Evolutionary conservation across 2,797 vertebrate genomes (phyloP).

Genomic region (Propithecus perrieri): DNA sequence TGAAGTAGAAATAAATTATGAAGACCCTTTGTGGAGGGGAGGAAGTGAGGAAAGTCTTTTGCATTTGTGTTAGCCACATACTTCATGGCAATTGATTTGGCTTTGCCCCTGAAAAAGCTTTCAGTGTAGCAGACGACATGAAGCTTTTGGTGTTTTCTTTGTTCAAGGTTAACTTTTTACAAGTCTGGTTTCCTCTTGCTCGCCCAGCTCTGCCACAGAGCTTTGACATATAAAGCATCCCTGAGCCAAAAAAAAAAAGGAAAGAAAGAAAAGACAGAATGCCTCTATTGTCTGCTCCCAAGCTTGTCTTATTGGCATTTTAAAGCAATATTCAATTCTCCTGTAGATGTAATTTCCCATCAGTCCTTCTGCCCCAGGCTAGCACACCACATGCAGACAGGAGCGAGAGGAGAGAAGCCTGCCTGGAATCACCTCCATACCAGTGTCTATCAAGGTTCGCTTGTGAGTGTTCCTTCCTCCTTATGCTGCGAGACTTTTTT

Average conservation of each 20-base stretch:
- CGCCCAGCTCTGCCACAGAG: slow-evolving; percentile 3
- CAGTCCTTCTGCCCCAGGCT: slow-evolving; percentile 57
- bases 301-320: slow-evolving; percentile 62
- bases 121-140: not conserved
- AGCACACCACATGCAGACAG: slow-evolving; percentile 41
- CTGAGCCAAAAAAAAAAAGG: slow-evolving; percentile 47
- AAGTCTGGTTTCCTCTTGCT: slow-evolving; percentile 43
- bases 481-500: not conserved
- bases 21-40: not conserved
- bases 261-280: not conserved
- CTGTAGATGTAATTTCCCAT: slow-evolving; percentile 29
- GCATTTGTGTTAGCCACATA: not conserved
- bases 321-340: slow-evolving; percentile 55
- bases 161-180: slow-evolving; percentile 59
- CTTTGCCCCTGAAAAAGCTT: slow-evolving; percentile 48
- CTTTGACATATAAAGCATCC: slow-evolving; percentile 62
- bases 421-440: not conserved
- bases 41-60: not conserved
- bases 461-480: not conserved
- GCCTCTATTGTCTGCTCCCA: slow-evolving; percentile 68
- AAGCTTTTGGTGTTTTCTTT: slow-evolving; percentile 57
- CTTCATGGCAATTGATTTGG: not conserved
- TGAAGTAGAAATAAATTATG: not conserved
- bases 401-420: slow-evolving; percentile 5
- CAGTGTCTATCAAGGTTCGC: slow-evolving; percentile 11